phyloP scores from a whole-genome alignment of 2,888 invertebrate genomes.

The Azorinus chamasolen region DNA sequence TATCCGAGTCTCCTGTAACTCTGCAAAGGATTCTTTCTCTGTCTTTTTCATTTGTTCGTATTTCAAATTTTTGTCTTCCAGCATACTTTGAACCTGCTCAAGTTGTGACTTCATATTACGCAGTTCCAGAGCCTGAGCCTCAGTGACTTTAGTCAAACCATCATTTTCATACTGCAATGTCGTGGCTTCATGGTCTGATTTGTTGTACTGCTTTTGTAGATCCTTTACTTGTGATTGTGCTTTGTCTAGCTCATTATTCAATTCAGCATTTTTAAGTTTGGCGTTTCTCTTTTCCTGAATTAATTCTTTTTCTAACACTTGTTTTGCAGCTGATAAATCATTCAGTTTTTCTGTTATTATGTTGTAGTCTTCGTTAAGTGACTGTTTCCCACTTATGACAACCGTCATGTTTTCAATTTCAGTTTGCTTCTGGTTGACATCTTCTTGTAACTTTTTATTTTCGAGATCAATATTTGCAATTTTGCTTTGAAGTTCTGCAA shows the following conservation, averaged over 20 bases:
- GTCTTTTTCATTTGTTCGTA: constrained; percentile 50
- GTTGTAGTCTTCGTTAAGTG: constrained; percentile 42
- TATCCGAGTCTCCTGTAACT: constrained; percentile 38
- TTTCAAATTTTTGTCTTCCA: constrained; percentile 52
- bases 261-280: constrained; percentile 46
- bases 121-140: constrained; percentile 55
- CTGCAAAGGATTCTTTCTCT: constrained; percentile 43
- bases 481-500: constrained; percentile 34
- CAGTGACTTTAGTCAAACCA: constrained; percentile 38
- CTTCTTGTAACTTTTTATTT: constrained; percentile 27
- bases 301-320: constrained; percentile 51
- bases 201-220: constrained; percentile 32
- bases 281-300: constrained; percentile 49
- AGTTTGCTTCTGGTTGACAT: constrained; percentile 30
- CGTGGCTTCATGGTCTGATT: constrained; percentile 36
- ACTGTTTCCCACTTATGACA: constrained; percentile 28
- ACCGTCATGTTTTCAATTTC: constrained; percentile 42
- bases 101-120: constrained; percentile 55
- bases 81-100: constrained; percentile 51
- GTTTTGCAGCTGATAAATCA: constrained; percentile 43
- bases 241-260: constrained; percentile 39
- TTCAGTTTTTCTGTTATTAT: constrained; percentile 48
- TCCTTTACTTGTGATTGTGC: constrained; percentile 28
- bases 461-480: constrained; percentile 36
- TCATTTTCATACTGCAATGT: constrained; percentile 52